Conservation (phyloP, 1,140 invertebrate species). For the Bombus soroeensis region DNA sequence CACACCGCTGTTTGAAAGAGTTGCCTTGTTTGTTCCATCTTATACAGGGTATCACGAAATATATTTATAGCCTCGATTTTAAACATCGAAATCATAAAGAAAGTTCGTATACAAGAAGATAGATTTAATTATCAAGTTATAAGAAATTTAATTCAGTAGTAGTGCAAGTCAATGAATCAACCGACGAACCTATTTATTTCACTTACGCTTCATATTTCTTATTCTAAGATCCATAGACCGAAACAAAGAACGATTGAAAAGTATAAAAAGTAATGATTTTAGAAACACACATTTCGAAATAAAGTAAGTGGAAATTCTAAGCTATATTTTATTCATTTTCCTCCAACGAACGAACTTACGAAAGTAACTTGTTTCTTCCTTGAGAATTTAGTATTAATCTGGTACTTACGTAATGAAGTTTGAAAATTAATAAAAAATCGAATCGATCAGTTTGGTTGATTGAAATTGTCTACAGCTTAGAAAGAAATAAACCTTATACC, state of each 20-base stretch:
- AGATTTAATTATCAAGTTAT: neutral
- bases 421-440: no score
- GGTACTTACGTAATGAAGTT: no score
- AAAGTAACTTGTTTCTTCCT: no score
- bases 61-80: neutral
- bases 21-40: neutral
- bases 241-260: neutral
- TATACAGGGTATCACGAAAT: neutral
- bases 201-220: neutral
- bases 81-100: neutral
- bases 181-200: neutral
- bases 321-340: no score
- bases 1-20: neutral
- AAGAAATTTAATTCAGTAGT: neutral
- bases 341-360: no score
- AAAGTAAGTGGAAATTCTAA: no score
- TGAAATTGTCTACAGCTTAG: no score
- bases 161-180: neutral
- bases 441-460: no score
- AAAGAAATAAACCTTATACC: no score
- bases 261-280: no score
- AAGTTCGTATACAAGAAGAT: neutral
- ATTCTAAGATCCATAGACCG: neutral
- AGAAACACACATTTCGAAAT: no score
- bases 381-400: no score